These are phyloP conservation scores for cattle (Bos taurus) DNA, from an alignment of 2,113 vertebrate genomes.

Conservation along the genomic window ARS-UCD2.0 NC_037339.1:49873001-49873500, in stretches of 20 bases:
- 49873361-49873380: background rate
- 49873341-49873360: background rate
- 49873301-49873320: background rate
- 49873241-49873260: background rate
- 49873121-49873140: background rate
- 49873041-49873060: background rate
- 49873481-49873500: too few species aligned
- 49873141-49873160: background rate
- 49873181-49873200: background rate
- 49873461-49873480: too few species aligned
- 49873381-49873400: too few species aligned
- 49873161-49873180: background rate
- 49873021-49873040: background rate
- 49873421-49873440: too few species aligned
- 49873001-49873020: background rate
- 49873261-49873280: background rate
- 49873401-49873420: too few species aligned
- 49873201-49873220: background rate
- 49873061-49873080: background rate
- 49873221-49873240: background rate
- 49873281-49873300: background rate
- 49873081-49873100: background rate
- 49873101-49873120: background rate
- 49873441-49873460: too few species aligned
- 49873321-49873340: background rate